Percentiles rank a stretch among this genome's conserved stretches.
Conservation (phyloP, 92 coral and sea anemone species). For the Palythoa caribaeorum region DNA sequence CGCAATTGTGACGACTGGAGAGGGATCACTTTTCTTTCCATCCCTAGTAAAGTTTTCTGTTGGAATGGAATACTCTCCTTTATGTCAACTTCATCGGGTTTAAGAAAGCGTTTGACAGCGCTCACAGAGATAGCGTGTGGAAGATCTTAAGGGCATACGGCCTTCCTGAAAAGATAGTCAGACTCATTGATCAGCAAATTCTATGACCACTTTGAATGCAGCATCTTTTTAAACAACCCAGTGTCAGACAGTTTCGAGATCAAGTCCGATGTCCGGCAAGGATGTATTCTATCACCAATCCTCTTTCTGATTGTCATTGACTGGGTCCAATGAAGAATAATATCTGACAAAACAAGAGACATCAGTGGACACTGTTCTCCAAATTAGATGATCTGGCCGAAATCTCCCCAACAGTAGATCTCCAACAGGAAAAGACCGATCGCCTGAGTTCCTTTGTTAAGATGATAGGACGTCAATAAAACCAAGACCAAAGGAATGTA, state of each 20-base stretch:
- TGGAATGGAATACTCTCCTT: not conserved
- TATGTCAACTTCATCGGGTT: not conserved
- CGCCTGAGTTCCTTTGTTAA: not conserved
- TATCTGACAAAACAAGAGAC: not conserved
- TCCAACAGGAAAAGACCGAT: not conserved
- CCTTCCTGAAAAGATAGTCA: not conserved
- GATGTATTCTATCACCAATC: not conserved
- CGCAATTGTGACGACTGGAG: conserved; percentile 22
- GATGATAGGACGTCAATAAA: not conserved
- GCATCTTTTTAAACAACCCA: not conserved
- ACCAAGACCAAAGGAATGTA: conserved; percentile 3
- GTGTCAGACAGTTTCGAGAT: not conserved
- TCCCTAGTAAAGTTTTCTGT: too few species aligned
- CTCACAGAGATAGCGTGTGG: not conserved
- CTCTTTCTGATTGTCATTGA: not conserved
- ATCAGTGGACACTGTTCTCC: not conserved
- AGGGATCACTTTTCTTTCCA: too few species aligned
- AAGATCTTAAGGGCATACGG: not conserved
- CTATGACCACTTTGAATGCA: not conserved
- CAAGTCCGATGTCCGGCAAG: not conserved
- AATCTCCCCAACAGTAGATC: not conserved
- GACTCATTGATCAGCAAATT: not conserved
- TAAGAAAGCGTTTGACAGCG: not conserved
- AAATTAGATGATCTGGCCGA: not conserved
- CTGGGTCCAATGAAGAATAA: not conserved